Evolutionary conservation across 2,888 invertebrate species (phyloP).

Genomic region (Cloeon dipterum): DNA sequence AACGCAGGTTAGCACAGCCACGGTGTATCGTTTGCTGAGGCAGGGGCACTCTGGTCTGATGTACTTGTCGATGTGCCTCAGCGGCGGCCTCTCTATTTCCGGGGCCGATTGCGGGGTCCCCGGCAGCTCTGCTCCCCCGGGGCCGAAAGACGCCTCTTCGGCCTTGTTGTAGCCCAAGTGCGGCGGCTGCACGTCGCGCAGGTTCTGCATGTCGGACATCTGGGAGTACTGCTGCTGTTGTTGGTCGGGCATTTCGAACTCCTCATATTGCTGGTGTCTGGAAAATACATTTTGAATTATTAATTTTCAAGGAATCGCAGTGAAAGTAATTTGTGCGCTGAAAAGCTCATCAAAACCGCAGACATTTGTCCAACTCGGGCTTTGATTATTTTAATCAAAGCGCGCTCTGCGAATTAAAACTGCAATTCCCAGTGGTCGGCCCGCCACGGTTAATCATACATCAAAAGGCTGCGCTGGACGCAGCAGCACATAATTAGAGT

Average conservation of each 20-base stretch:
- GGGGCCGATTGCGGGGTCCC: conserved; percentile 39
- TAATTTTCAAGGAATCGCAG: no score
- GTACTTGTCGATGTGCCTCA: conserved; percentile 71
- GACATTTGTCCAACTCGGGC: no score
- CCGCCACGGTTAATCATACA: no score
- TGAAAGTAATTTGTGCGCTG: no score
- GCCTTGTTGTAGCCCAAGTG: conserved; percentile 6
- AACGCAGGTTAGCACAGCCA: conserved; percentile 63
- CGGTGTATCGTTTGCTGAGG: conserved; percentile 65
- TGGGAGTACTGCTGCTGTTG: conserved; percentile 10
- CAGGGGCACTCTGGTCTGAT: conserved; percentile 70
- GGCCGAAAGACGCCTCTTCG: conserved; percentile 7
- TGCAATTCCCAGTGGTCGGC: no score
- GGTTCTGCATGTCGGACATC: neutral
- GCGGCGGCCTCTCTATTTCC: conserved; percentile 62
- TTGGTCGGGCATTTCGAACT: conserved; percentile 30
- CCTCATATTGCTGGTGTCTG: conserved; percentile 38
- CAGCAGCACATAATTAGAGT: no score
- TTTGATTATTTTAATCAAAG: no score
- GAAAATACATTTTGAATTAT: no score
- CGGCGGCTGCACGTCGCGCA: neutral
- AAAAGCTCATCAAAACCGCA: no score
- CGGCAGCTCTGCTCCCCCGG: conserved; percentile 5
- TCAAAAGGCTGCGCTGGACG: no score
- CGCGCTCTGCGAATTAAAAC: no score